A percentile compares a stretch with the other conserved stretches of the same genome.
These are phyloP conservation scores for Anthopleura xanthogrammica DNA, from an alignment of 92 coral and sea anemone species.

Conservation along the genomic window DNA sequence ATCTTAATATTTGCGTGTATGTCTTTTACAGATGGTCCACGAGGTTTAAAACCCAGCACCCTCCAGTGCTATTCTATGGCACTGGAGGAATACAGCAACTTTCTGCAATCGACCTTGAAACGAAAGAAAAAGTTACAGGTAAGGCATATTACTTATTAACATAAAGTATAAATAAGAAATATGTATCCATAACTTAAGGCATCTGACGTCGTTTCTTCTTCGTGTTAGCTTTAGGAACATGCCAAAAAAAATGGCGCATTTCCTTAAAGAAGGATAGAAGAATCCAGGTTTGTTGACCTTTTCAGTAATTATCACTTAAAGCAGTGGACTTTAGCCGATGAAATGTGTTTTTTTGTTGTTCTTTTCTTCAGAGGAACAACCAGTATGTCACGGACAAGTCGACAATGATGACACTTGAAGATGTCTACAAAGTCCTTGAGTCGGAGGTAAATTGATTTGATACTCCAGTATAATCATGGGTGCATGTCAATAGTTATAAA, in stretches of 20 bases:
- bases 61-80: conserved; percentile 17
- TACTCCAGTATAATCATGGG: neutral
- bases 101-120: neutral
- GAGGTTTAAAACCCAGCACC: conserved; percentile 4
- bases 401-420: neutral
- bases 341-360: neutral
- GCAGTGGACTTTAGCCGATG: neutral
- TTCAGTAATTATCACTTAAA: neutral
- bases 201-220: no score
- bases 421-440: neutral
- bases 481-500: neutral
- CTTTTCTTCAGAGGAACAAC: neutral
- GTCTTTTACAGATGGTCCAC: conserved; percentile 2
- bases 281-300: neutral
- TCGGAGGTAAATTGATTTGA: neutral
- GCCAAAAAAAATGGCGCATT: conserved; percentile 1
- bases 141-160: neutral
- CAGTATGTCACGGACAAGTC: neutral
- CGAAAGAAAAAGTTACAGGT: neutral
- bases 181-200: neutral
- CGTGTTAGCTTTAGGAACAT: neutral
- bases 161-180: neutral
- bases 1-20: neutral
- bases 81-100: conserved; percentile 15
- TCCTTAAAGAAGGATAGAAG: neutral